Evolutionary conservation across 2,797 vertebrate genomes (phyloP).

Genomic region (Furcifer pardalis): DNA sequence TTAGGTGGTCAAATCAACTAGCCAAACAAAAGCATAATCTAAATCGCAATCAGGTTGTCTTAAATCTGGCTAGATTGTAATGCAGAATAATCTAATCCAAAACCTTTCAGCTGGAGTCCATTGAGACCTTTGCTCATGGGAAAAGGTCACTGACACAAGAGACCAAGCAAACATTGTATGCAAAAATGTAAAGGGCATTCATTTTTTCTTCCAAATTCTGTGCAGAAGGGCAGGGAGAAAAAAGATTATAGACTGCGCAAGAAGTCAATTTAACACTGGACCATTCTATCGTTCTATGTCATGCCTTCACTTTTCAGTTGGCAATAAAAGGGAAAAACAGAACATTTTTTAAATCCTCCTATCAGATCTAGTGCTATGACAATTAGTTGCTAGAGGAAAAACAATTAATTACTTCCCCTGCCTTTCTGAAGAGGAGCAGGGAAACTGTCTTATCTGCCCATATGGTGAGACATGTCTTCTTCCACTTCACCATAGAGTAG

Average conservation of each 20-base stretch:
- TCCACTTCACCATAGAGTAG: no score
- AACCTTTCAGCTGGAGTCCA: not conserved
- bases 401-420: no score
- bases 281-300: constrained; percentile 6
- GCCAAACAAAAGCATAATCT: not conserved
- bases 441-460: no score
- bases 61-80: not conserved
- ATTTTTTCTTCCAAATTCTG: not conserved
- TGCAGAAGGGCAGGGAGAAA: not conserved
- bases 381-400: no score
- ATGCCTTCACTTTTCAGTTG: no score
- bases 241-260: not conserved
- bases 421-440: no score
- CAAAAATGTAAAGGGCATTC: not conserved
- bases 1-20: not conserved
- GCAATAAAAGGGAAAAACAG: no score
- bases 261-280: not conserved
- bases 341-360: no score
- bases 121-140: not conserved
- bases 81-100: not conserved
- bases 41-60: not conserved
- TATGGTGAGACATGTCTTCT: no score
- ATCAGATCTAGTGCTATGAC: no score
- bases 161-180: not conserved
- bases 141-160: constrained; percentile 2